A percentile compares a stretch with the other conserved stretches of the same genome.
These are phyloP conservation scores for Orthosia gothica DNA, from an alignment of 2,888 invertebrate genomes.

Conservation along the genomic window DNA sequence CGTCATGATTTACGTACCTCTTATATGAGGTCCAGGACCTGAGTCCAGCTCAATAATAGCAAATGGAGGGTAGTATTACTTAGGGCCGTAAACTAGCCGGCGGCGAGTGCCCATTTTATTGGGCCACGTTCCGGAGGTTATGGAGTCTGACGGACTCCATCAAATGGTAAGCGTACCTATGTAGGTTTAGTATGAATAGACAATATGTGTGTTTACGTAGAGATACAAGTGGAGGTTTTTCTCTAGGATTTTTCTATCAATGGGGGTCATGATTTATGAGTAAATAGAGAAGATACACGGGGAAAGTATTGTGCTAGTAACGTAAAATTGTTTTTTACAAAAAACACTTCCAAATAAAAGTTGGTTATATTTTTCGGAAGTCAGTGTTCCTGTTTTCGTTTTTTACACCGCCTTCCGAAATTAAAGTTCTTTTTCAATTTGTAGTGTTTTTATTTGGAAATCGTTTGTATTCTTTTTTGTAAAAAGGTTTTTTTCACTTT, in stretches of 20 bases:
- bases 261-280: too few species aligned
- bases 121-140: conserved; percentile 47
- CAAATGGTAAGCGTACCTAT: conserved; percentile 32
- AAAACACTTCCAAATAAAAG: too few species aligned
- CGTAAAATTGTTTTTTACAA: too few species aligned
- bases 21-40: conserved; percentile 36
- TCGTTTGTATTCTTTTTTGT: too few species aligned
- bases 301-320: too few species aligned
- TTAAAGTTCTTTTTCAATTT: too few species aligned
- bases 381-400: too few species aligned
- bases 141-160: conserved; percentile 27
- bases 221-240: not conserved
- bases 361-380: too few species aligned
- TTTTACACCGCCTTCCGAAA: too few species aligned
- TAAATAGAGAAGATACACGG: too few species aligned
- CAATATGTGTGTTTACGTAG: conserved; percentile 7
- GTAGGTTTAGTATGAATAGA: conserved; percentile 20
- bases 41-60: conserved; percentile 43
- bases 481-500: too few species aligned
- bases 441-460: too few species aligned
- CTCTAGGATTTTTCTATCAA: not conserved
- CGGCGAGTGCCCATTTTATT: conserved; percentile 54
- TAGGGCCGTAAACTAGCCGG: conserved; percentile 41
- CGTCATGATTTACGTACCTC: conserved; percentile 39
- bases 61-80: conserved; percentile 47